These are phyloP conservation scores for Telmatochromis brichardi DNA, from an alignment of 2,113 vertebrate genomes.

Conservation along the genomic window DNA sequence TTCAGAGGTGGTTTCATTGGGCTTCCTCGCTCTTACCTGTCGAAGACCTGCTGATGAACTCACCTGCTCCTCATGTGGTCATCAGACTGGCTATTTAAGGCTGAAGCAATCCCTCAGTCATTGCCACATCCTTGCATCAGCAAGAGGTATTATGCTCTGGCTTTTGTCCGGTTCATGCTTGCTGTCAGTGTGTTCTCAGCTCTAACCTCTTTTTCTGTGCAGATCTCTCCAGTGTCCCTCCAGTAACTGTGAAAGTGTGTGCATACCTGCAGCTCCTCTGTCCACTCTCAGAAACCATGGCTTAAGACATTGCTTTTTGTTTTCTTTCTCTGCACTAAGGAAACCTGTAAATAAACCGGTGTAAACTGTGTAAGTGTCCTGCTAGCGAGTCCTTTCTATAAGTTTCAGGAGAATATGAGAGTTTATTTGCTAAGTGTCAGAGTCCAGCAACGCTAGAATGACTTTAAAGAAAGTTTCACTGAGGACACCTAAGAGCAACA, in stretches of 20 bases:
- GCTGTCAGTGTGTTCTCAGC: not conserved
- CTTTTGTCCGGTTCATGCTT: not conserved
- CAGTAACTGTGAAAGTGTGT: not conserved
- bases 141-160: not conserved
- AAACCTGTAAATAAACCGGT: not conserved
- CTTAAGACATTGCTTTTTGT: not conserved
- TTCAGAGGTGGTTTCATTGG: not conserved
- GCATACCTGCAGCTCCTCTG: not conserved
- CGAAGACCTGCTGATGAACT: not conserved
- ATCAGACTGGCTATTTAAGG: not conserved
- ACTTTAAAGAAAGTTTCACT: not conserved
- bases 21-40: not conserved
- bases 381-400: not conserved
- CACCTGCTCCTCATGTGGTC: not conserved
- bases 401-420: not conserved
- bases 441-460: fast-evolving
- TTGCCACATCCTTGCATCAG: not conserved
- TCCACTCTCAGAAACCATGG: not conserved
- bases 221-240: not conserved
- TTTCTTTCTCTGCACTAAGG: not conserved
- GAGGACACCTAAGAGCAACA: not conserved
- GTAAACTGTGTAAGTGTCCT: not conserved
- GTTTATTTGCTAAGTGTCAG: not conserved
- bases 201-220: not conserved
- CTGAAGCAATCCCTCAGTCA: not conserved